Base-by-base conservation (phyloP, 2,888 invertebrate genomes). In the Morpho helenor region DNA sequence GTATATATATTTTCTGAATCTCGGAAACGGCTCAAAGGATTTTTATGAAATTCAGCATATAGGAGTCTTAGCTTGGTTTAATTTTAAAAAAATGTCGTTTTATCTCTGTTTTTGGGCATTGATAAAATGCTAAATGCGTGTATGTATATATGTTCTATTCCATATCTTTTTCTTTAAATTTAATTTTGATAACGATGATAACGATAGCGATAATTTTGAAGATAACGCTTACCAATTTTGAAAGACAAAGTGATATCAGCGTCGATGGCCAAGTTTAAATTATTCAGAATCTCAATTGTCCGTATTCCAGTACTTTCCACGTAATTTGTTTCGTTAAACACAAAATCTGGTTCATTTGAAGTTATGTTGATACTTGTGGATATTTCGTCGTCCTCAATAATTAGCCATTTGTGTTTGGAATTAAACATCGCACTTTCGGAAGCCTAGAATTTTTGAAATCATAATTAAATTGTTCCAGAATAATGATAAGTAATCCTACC, bases 181-280 rank as follows among this genome's bases (percentile, higher is more conserved):
- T 16, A 16, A 16, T 16, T n/a, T n/a, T n/a, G n/a, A n/a, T n/a
- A n/a, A n/a, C n/a, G n/a, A n/a, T n/a, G n/a, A n/a, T n/a, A n/a
- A n/a, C n/a, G n/a, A n/a, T n/a, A n/a, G n/a, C n/a, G n/a, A n/a
- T n/a, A n/a, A n/a, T n/a, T n/a, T n/a, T n/a, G n/a, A n/a, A 9
- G n/a, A 53, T 10, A 9, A 10, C 8, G 42, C 8, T 23, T 61
- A 72, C 71, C 66, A 70, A 64, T 66, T 61, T 16, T 55, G 0
- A 44, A 50, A 8, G 75, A 74, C 1, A 78, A 0, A 8, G 71
- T 64, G 2, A 83, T 72, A 65, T 84, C 84, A 41, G 76, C 69
- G 59, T 84, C 72, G 0, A 84, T 72, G 56, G 80, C 80, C 0
- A 82, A 68, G 59, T 80, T 79, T 0, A 82, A 61, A 9, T 67